Evolutionary conservation across 2,888 invertebrate species (phyloP), one percentile per base, ranked within the genome.

Genomic region (Lepidocyrtinus sp.): DNA sequence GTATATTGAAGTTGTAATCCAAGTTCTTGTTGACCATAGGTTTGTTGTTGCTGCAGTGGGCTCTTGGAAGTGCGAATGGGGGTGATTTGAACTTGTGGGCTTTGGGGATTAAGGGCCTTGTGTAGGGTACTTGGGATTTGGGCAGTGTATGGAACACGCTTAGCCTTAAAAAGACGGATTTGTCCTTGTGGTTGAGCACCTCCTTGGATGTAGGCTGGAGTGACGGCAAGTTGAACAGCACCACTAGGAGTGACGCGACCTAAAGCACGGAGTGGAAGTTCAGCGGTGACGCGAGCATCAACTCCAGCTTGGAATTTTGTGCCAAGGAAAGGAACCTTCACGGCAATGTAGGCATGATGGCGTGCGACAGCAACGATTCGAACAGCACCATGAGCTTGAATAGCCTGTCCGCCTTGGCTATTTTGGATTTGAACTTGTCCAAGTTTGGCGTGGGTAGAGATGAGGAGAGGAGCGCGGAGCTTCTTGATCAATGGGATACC

Each of bases 131-230:
- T 64, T 70, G 64, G 64, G 59, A 64, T 27, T 19, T 46, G 27
- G 21, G 71, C 71, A 12, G 71, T 76, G 76, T 76, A 76, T 55
- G 70, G 76, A n/a, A 76, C 76, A 65, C 76, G 70, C 65, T 76
- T 71, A 17, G 59, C 64, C 71, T 71, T 71, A 19, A 55, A 3
- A 25, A 76, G 55, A 25, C 71, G 64, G 71, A 76, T 70, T 65
- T 76, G 71, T 64, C 76, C 76, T 55, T 64, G 36, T 15, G 76
- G 76, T 65, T 70, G 36, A 24, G 27, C 17, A 71, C 71, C 76
- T 12, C 71, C 65, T 76, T 76, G 76, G 70, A 76, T 76, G 76
- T 76, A 76, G 46, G 45, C 25, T 21, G 76, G 76, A 46, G 76
- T 76, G 36, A 71, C 2, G 45, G 76, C 76, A 7, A 76, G 27